Base-by-base conservation (phyloP, 2,113 vertebrate genomes). In the Catagonus wagneri region DNA sequence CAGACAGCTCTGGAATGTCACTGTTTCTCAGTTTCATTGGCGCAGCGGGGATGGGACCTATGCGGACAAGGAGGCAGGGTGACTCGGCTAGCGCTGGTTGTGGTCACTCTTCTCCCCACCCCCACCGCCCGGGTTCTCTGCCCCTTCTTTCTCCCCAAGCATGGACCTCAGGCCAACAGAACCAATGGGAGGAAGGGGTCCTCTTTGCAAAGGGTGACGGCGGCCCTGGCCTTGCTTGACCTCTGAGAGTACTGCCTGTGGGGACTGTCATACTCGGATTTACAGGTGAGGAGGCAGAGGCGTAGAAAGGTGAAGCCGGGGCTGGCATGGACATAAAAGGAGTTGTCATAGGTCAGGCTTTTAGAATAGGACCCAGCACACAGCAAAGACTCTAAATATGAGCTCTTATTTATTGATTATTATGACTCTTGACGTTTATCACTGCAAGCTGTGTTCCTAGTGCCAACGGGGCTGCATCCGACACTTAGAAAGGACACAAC, bases 361-460 rank as follows among this genome's bases (percentile, higher is more conserved):
- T 50, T 3, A 85, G 63, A 29, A 25, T 10, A 58, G 61, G 71
- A 25, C 60, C 58, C 10, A 13, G 27, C 3, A 25, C 15, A 1
- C 2, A 58, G 61, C 22, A 20, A 32, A 22, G 1, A 0, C 44
- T 39, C 25, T 44, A 9, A 15, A 13, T 0, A 10, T 6, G 8
- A 81, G 32, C 61, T 69, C 61, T 29, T n/a, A 9, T 23, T 60
- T 20, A 36, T 76, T 15, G 2, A 36, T 36, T 85, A 81, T 15
- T 58, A 32, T 29, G n/a, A 54, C 23, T 92, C 50, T 54, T 17
- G 8, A 50, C 60, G 34, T 87, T 52, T 20, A 69, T 20, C 69
- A 52, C 9, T 0, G 0, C 1, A 44, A 50, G 65, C 44, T 2
- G 14, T 20, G 23, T 7, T 2, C 58, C 32, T 50, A 11, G 9